Percentiles rank a stretch among this genome's conserved stretches.
These are phyloP conservation scores for Oxystoma pomonae DNA, from an alignment of 2,888 invertebrate genomes.

Conservation along the genomic window DNA sequence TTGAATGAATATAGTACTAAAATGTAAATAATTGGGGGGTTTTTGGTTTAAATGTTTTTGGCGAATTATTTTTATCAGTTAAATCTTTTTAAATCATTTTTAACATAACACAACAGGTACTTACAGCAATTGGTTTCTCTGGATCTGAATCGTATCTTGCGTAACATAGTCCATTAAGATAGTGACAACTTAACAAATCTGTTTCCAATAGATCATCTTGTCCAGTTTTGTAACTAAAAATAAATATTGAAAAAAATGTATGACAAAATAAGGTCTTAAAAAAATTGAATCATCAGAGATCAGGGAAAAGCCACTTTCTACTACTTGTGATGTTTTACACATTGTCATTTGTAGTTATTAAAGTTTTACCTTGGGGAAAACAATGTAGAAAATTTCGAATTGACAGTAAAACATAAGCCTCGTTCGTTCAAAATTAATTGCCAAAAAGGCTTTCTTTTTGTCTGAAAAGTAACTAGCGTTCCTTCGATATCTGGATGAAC, in stretches of 20 bases:
- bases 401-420: constrained; percentile 62
- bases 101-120: too few relatives aligned
- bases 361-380: constrained; percentile 51
- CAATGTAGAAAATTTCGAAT: constrained; percentile 54
- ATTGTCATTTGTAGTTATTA: too few relatives aligned
- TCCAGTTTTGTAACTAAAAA: background rate
- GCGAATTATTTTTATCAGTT: too few relatives aligned
- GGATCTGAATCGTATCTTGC: constrained; percentile 48
- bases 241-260: too few relatives aligned
- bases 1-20: constrained; percentile 59
- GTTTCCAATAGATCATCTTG: background rate
- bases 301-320: too few relatives aligned
- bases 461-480: constrained; percentile 50
- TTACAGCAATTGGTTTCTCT: constrained; percentile 40
- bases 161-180: constrained; percentile 48
- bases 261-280: too few relatives aligned
- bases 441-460: constrained; percentile 44
- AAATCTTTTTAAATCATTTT: too few relatives aligned
- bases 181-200: constrained; percentile 42
- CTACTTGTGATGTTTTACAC: too few relatives aligned
- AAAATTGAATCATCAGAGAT: too few relatives aligned
- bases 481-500: constrained; percentile 50
- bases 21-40: too few relatives aligned
- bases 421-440: constrained; percentile 59
- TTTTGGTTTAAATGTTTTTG: too few relatives aligned